These are phyloP conservation scores for Metacarcinus magister DNA, from an alignment of 2,888 invertebrate species.

Conservation along the genomic window DNA sequence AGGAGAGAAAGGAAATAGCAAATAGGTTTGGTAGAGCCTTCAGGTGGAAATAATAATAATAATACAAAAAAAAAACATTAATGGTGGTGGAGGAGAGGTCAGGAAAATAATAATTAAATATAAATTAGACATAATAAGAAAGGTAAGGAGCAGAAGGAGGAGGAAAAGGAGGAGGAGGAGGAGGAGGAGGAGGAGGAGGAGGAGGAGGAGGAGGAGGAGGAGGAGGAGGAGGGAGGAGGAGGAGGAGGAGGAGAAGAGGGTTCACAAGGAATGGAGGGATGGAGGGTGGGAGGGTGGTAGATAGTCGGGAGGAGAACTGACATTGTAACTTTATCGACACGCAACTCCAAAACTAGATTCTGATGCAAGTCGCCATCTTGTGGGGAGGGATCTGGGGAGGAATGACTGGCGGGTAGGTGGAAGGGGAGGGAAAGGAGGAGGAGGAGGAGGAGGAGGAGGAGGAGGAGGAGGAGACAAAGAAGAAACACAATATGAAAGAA, in stretches of 20 bases:
- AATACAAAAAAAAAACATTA: not conserved
- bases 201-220: not conserved
- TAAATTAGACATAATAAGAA: not conserved
- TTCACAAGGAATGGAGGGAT: not conserved
- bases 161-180: not conserved
- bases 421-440: not conserved
- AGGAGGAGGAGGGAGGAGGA: no score
- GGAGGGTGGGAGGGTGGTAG: not conserved
- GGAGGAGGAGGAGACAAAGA: not conserved
- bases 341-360: not conserved
- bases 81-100: not conserved
- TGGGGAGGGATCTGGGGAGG: not conserved
- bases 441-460: not conserved
- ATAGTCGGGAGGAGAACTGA: not conserved
- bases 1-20: not conserved
- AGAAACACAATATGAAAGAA: not conserved
- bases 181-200: not conserved
- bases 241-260: not conserved
- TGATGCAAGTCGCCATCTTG: constrained; percentile 10
- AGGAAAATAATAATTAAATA: constrained; percentile 10
- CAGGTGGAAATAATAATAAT: not conserved
- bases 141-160: not conserved
- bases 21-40: not conserved
- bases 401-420: not conserved
- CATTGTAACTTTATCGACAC: not conserved